Percentiles rank a stretch among this genome's conserved stretches.
phyloP scores from a whole-genome alignment of 2,797 vertebrate genomes.

The Chaetodon trifasciatus region DNA sequence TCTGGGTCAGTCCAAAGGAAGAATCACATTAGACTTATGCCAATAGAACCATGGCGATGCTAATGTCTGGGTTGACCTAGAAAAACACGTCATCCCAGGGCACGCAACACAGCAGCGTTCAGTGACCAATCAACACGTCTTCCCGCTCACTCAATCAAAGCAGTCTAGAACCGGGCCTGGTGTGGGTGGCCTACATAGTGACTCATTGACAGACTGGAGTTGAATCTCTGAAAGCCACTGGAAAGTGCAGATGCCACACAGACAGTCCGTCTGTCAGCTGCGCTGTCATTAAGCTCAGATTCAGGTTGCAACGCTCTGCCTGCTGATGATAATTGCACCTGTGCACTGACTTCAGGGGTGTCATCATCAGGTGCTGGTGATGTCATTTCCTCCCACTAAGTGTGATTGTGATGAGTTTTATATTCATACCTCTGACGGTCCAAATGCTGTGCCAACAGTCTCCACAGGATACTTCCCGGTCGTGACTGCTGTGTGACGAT shows the following conservation, averaged over 20 bases:
- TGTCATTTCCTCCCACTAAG: background rate
- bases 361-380: background rate
- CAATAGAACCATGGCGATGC: too few relatives aligned
- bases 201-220: conserved; percentile 9
- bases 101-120: too few relatives aligned
- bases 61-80: too few relatives aligned
- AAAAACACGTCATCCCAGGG: too few relatives aligned
- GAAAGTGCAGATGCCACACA: background rate
- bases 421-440: background rate
- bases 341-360: background rate
- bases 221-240: conserved; percentile 3
- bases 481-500: background rate
- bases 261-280: background rate
- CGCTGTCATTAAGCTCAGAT: background rate
- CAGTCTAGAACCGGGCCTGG: too few relatives aligned
- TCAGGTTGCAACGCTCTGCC: background rate
- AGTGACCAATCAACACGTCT: too few relatives aligned
- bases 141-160: too few relatives aligned
- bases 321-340: conserved; percentile 18
- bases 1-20: too few relatives aligned
- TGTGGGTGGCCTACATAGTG: conserved; percentile 20
- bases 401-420: background rate
- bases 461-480: background rate
- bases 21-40: too few relatives aligned
- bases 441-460: background rate